Conservation (phyloP, 2,113 vertebrate genomes). For the Pelecanus crispus region DNA sequence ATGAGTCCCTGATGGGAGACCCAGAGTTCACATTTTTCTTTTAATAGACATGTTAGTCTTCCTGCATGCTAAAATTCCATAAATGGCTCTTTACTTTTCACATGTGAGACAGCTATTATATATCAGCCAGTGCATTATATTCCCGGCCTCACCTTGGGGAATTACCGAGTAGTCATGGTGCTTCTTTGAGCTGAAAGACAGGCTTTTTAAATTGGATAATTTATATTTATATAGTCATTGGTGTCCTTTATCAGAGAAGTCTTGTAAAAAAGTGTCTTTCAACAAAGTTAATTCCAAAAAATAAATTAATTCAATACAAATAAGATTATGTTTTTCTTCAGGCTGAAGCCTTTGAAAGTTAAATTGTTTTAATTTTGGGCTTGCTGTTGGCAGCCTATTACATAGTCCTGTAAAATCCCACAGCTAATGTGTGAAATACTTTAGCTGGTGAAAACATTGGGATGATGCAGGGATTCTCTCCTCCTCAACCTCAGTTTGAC, state of each 20-base stretch:
- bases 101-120: conserved; percentile 54
- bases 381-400: not conserved
- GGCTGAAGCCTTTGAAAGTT: not conserved
- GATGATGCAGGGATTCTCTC: not conserved
- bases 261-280: not conserved
- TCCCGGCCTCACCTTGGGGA: conserved; percentile 64
- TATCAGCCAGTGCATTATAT: conserved; percentile 39
- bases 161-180: conserved; percentile 9
- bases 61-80: conserved; percentile 61
- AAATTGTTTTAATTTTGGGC: not conserved
- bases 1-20: conserved; percentile 71
- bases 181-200: conserved; percentile 26
- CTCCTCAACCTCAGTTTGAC: not conserved
- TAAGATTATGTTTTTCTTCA: not conserved
- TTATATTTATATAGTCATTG: conserved; percentile 9
- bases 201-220: conserved; percentile 37
- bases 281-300: conserved; percentile 19
- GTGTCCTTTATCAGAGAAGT: not conserved
- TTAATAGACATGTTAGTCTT: conserved; percentile 75
- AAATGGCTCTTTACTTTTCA: conserved; percentile 61
- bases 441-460: not conserved
- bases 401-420: not conserved
- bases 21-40: conserved; percentile 68
- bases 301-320: not conserved
- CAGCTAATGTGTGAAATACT: not conserved